Evolutionary conservation across 2,888 invertebrate species (phyloP), one percentile per base, ranked within the genome.

Genomic region (Orchesellides sinensis): DNA sequence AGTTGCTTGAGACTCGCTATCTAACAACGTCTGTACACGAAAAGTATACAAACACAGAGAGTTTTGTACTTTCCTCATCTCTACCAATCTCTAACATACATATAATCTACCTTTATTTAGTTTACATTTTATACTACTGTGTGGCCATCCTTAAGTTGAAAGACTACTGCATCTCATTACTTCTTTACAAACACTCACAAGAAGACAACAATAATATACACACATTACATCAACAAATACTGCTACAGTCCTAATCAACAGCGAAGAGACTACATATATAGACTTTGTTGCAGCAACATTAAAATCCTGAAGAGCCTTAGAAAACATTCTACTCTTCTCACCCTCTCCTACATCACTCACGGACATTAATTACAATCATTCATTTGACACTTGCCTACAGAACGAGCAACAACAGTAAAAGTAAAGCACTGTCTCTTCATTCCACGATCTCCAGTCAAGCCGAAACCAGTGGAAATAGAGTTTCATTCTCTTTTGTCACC

Each of bases 341-440:
- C 54, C 52, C 40, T n/a, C 63, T 59, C 40, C 56, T 73, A 49
- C 80, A 66, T 81, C 68, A 74, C 80, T 80, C 32, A 66, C 73
- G 73, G 80, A 73, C 80, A 66, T 59, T 81, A 81, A 73, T 81
- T 73, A 74, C 68, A 74, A 73, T 66, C 73, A 49, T 66, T 81
- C 80, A 73, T 68, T 74, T 81, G 72, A 80, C 80, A 80, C 80
- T 80, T 68, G 63, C 21, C 63, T 79, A 65, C 65, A 27, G 59
- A 78, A 61, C 40, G 29, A 68, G 68, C 59, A 47, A 54, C 27
- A 35, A 69, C 66, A 66, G 25, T 66, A 25, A 17, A 59, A 63
- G 74, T 19, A 65, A 47, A 65, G 32, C 56, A 27, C 25, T 65
- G 14, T 27, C 21, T 54, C 56, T n/a, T 29, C 61, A n/a, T 19